A percentile compares a stretch with the other conserved stretches of the same genome.
These are phyloP conservation scores for Chrysemys picta DNA, from an alignment of 2,113 vertebrate genomes.

Conservation along the genomic window DNA sequence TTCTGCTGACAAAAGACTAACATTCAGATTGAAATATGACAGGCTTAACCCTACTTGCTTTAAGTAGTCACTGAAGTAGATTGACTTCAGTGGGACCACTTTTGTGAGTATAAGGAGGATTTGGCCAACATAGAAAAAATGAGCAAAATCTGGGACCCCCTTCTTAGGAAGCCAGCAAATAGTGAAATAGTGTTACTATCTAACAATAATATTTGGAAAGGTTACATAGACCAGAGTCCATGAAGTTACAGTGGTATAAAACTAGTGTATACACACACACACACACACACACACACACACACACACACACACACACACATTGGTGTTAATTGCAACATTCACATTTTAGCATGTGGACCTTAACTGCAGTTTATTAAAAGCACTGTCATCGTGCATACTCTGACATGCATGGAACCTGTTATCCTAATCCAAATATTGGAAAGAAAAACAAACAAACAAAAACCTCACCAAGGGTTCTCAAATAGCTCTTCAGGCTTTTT, in stretches of 20 bases:
- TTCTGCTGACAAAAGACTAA: not conserved
- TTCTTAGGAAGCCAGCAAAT: not conserved
- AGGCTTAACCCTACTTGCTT: not conserved
- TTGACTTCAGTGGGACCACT: not conserved
- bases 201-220: not conserved
- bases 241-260: not conserved
- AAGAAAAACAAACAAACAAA: not conserved
- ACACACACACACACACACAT: no score
- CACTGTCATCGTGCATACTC: not conserved
- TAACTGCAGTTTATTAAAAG: not conserved
- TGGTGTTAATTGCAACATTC: not conserved
- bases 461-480: not conserved
- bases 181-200: not conserved
- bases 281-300: no score
- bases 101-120: not conserved
- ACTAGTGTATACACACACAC: not conserved
- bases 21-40: not conserved
- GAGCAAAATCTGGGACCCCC: not conserved
- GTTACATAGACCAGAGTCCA: not conserved
- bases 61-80: not conserved
- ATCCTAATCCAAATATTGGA: not conserved
- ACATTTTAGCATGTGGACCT: not conserved
- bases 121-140: not conserved
- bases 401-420: not conserved
- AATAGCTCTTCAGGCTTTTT: not conserved